A percentile compares a stretch with the other conserved stretches of the same genome.
These are phyloP conservation scores for Nematostella vectensis DNA, from an alignment of 92 coral and sea anemone genomes.

Conservation along the genomic window DNA sequence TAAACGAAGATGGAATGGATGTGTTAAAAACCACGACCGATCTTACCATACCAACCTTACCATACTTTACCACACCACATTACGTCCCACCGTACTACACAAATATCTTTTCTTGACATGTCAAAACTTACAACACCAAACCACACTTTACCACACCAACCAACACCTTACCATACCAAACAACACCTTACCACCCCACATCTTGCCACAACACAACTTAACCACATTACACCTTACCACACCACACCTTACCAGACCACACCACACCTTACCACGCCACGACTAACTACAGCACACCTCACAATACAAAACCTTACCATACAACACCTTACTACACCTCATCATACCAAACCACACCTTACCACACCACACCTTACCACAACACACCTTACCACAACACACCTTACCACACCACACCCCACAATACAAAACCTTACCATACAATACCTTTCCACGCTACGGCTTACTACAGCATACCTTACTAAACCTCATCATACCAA, in stretches of 20 bases:
- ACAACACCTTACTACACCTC: background rate
- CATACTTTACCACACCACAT: no score
- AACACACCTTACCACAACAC: conserved; percentile 2
- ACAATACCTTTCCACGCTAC: conserved; percentile 12
- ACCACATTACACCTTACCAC: background rate
- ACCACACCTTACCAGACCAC: background rate
- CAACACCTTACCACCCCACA: background rate
- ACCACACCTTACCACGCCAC: background rate
- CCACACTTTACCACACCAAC: background rate
- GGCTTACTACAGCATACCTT: conserved; percentile 9
- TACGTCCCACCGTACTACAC: no score
- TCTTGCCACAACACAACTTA: background rate
- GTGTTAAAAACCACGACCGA: no score
- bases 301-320: background rate
- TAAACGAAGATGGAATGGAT: no score
- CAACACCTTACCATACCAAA: background rate
- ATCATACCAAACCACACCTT: background rate
- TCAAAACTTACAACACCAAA: background rate
- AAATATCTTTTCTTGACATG: background rate
- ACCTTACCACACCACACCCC: conserved; percentile 6
- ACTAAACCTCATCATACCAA: conserved; percentile 20
- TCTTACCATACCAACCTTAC: no score
- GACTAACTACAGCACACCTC: background rate
- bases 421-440: conserved; percentile 8
- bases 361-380: background rate